A percentile compares a stretch with the other conserved stretches of the same genome.
Conservation (phyloP, 2,888 invertebrate genomes). For the Caradrina kadenii region DNA sequence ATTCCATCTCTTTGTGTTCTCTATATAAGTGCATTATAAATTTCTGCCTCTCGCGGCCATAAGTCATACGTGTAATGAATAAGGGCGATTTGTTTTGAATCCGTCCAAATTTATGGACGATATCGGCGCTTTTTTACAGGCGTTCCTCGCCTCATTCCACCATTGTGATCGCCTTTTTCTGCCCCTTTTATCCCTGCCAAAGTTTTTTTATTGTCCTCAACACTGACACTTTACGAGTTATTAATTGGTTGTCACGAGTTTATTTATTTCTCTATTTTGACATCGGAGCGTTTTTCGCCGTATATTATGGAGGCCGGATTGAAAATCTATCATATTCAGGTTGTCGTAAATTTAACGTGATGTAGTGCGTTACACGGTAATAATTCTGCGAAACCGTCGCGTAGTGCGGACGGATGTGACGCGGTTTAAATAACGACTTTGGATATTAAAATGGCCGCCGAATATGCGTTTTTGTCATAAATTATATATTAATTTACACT, state of each 20-base stretch:
- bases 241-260: slow-evolving; percentile 90
- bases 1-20: slow-evolving; percentile 81
- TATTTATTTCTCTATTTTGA: slow-evolving; percentile 91
- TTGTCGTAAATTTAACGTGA: slow-evolving; percentile 89
- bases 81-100: slow-evolving; percentile 91
- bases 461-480: slow-evolving; percentile 74
- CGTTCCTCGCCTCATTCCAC: slow-evolving; percentile 86
- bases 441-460: slow-evolving; percentile 86
- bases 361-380: slow-evolving; percentile 89
- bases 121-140: slow-evolving; percentile 87
- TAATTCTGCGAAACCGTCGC: slow-evolving; percentile 87
- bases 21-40: slow-evolving; percentile 87
- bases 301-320: slow-evolving; percentile 88
- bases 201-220: slow-evolving; percentile 86
- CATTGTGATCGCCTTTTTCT: slow-evolving; percentile 89
- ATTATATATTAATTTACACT: slow-evolving; percentile 69
- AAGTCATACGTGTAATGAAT: slow-evolving; percentile 91
- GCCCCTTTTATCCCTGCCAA: slow-evolving; percentile 82
- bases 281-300: slow-evolving; percentile 86
- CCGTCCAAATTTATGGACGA: slow-evolving; percentile 89
- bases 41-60: slow-evolving; percentile 81
- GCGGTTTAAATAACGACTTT: slow-evolving; percentile 87
- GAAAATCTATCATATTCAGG: slow-evolving; percentile 91
- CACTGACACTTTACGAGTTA: slow-evolving; percentile 90
- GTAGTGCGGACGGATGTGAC: slow-evolving; percentile 89